Percentiles rank a stretch among this genome's conserved stretches.
phyloP scores from a whole-genome alignment of 2,113 vertebrate species.

The Microcebus tavaratra region DNA sequence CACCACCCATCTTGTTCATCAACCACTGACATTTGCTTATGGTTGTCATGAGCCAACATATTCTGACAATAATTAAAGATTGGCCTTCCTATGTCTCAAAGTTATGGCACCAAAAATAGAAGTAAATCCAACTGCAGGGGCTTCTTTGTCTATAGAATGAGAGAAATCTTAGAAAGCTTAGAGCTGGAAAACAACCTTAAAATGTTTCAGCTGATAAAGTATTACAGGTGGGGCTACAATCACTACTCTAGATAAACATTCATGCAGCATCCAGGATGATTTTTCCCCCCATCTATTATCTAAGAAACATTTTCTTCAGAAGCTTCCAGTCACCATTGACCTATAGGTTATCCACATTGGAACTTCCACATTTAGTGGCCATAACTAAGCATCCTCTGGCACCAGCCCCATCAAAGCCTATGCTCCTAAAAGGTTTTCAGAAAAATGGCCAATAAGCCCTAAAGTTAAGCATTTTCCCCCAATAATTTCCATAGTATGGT shows the following conservation, averaged over 20 bases:
- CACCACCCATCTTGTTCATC: neutral
- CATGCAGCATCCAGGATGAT: accelerated
- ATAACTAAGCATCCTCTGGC: neutral
- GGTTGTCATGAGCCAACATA: neutral
- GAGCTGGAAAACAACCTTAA: neutral
- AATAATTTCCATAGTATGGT: neutral
- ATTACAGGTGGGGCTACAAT: neutral
- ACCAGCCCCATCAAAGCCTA: neutral
- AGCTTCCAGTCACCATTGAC: neutral
- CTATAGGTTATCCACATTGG: neutral
- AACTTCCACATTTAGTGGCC: neutral
- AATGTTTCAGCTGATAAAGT: neutral
- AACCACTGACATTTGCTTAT: neutral
- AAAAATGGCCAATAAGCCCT: neutral
- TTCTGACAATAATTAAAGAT: neutral
- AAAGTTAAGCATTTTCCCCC: neutral
- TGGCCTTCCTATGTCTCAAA: neutral
- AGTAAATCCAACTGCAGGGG: neutral
- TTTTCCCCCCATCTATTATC: neutral
- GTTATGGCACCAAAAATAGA: neutral
- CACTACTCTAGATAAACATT: neutral
- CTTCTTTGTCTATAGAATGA: neutral
- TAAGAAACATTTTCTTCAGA: neutral
- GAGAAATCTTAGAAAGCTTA: slow-evolving; percentile 14
- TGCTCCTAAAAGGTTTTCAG: neutral